These are phyloP conservation scores for Stichopus horrens DNA, from an alignment of 53 echinoderm and acorn worm species.

Conservation along the genomic window DNA sequence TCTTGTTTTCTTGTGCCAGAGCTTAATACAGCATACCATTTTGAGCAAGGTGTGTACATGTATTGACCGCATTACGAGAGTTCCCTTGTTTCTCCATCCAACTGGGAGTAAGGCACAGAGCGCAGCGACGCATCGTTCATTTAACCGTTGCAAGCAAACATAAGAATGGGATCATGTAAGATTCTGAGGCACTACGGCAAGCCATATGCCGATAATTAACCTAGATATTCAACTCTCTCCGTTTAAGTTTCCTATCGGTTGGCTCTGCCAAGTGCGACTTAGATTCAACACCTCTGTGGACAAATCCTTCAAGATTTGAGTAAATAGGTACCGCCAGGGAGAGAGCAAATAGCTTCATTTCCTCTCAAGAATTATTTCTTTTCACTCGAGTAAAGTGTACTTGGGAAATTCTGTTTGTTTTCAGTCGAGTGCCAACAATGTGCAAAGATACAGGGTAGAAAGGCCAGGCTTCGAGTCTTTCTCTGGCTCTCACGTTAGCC, in stretches of 20 bases:
- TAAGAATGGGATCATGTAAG: too few species aligned
- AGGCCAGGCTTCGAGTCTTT: neutral
- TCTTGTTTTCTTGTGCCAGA: too few species aligned
- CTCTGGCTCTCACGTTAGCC: neutral
- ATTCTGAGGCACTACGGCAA: too few species aligned
- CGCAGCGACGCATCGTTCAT: too few species aligned
- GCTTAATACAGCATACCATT: too few species aligned
- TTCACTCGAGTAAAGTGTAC: conserved; percentile 1
- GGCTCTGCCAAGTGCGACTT: neutral
- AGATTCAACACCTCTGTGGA: conserved; percentile 19
- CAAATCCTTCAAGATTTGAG: conserved; percentile 17
- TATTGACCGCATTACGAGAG: too few species aligned
- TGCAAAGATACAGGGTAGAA: conserved; percentile 9
- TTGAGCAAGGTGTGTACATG: too few species aligned
- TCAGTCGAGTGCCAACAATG: conserved; percentile 4
- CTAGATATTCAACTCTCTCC: neutral
- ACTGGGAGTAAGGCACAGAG: too few species aligned
- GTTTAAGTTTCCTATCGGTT: neutral
- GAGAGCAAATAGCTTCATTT: conserved; percentile 30
- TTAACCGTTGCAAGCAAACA: too few species aligned
- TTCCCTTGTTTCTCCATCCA: too few species aligned
- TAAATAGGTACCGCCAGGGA: neutral
- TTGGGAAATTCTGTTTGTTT: conserved; percentile 12
- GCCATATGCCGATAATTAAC: neutral
- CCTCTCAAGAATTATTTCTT: conserved; percentile 15